Percentiles rank a stretch among this genome's conserved stretches.
These are phyloP conservation scores for Garra rufa DNA, from an alignment of 2,113 vertebrate species.

Conservation along the genomic window DNA sequence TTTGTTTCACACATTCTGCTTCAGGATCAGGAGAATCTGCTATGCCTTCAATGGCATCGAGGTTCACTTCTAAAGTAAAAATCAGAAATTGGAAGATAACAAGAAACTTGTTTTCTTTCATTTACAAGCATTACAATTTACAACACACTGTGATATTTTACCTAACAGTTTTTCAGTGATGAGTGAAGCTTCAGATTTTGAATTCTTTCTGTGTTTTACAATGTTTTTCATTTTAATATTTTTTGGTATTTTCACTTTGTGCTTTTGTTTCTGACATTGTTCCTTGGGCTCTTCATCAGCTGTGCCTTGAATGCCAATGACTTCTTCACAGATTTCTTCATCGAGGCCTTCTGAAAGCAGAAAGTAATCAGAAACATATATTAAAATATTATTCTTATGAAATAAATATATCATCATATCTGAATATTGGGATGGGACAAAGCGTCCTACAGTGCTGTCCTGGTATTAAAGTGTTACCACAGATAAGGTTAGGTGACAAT, in stretches of 20 bases:
- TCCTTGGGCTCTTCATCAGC: background rate
- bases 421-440: background rate
- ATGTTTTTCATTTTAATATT: background rate
- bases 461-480: no score
- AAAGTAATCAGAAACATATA: background rate
- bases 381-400: background rate
- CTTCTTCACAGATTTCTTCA: background rate
- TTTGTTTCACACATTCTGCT: background rate
- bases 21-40: background rate
- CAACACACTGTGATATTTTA: background rate
- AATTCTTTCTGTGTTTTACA: background rate
- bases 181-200: no score
- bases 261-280: slow-evolving; percentile 1
- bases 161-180: background rate
- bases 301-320: background rate
- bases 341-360: background rate
- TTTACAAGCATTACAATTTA: background rate
- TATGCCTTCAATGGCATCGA: background rate
- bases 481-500: no score
- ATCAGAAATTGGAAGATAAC: background rate
- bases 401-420: background rate
- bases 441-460: no score
- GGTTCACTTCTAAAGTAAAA: background rate
- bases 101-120: background rate
- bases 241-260: slow-evolving; percentile 28